These are phyloP conservation scores for Microcebus griseorufus DNA, from an alignment of 2,113 vertebrate genomes.

Conservation along the genomic window DNA sequence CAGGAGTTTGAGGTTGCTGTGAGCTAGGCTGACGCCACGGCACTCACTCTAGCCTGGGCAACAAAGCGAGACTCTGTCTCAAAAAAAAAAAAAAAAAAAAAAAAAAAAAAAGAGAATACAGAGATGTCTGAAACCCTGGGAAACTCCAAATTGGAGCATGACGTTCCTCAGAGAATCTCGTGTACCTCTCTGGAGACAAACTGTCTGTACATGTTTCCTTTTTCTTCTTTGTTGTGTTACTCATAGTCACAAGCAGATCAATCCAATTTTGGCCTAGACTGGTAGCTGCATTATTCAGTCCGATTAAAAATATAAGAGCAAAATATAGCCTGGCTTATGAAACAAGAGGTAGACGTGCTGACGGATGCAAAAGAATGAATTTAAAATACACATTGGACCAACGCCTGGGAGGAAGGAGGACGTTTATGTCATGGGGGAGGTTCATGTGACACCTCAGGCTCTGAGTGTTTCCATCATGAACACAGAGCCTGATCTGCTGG, in stretches of 20 bases:
- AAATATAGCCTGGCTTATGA: slow-evolving; percentile 62
- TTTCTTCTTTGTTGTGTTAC: neutral
- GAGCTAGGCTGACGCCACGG: too few relatives aligned
- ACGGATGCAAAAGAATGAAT: slow-evolving; percentile 60
- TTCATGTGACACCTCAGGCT: slow-evolving; percentile 48
- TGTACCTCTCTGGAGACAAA: slow-evolving; percentile 22
- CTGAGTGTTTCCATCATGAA: slow-evolving; percentile 51
- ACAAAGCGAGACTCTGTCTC: too few relatives aligned
- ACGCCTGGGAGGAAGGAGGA: slow-evolving; percentile 73
- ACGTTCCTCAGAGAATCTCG: neutral
- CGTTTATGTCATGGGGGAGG: slow-evolving; percentile 32
- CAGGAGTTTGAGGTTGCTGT: too few relatives aligned
- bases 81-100: too few relatives aligned
- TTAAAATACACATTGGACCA: slow-evolving; percentile 51
- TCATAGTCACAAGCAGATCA: slow-evolving; percentile 50
- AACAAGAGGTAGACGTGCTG: slow-evolving; percentile 65
- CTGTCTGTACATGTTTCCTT: neutral
- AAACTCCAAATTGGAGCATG: neutral
- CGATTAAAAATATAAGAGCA: slow-evolving; percentile 69
- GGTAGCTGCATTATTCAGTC: slow-evolving; percentile 42
- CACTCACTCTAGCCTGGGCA: too few relatives aligned
- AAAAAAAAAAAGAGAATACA: too few relatives aligned
- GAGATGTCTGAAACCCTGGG: neutral
- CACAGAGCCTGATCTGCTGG: neutral
- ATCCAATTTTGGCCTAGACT: neutral